Evolutionary conservation across 2,797 vertebrate genomes (phyloP).

Genomic region (Sibirionetta formosa): DNA sequence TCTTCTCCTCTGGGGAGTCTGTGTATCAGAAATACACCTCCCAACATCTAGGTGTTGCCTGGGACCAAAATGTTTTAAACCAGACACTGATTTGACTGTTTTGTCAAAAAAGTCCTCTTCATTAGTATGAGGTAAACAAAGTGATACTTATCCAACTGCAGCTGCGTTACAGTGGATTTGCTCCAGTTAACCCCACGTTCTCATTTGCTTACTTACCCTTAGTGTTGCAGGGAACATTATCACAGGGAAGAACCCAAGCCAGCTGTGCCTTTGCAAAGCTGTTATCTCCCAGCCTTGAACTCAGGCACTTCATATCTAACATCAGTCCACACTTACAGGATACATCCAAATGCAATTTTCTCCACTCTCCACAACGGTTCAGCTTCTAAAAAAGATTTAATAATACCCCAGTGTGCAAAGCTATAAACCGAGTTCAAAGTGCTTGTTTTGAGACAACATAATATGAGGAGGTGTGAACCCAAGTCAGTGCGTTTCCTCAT

Average conservation of each 20-base stretch:
- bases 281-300: conserved; percentile 12
- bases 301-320: background rate
- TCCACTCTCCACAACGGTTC: background rate
- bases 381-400: conserved; percentile 10
- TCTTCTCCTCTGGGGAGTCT: background rate
- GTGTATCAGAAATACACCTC: background rate
- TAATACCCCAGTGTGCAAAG: background rate
- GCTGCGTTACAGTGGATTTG: background rate
- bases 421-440: background rate
- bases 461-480: background rate
- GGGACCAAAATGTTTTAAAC: background rate
- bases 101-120: background rate
- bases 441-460: background rate
- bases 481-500: background rate
- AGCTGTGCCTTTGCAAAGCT: background rate
- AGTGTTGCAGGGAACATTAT: background rate
- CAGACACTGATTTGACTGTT: background rate
- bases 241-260: background rate
- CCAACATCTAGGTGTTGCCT: background rate
- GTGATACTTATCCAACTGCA: background rate
- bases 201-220: background rate
- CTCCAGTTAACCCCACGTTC: background rate
- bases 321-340: background rate
- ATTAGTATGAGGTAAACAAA: background rate
- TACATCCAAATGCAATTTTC: conserved; percentile 7